These are phyloP conservation scores for Hephaestus fuliginosus DNA, from an alignment of 2,797 vertebrate species.

Conservation along the genomic window DNA sequence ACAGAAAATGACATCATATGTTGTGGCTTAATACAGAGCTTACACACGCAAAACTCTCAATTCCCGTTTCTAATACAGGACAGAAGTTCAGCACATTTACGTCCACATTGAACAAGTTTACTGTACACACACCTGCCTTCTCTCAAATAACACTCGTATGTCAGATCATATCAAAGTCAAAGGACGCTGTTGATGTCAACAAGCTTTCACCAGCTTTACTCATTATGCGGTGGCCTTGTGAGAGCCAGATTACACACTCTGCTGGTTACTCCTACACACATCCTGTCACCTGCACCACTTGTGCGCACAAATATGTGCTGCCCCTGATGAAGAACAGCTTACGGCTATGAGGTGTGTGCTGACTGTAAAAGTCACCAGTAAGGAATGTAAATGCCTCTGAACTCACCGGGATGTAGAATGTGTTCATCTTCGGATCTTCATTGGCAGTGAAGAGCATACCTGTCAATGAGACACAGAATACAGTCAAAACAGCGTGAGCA, in stretches of 20 bases:
- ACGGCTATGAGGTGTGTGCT: background rate
- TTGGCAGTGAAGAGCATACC: slow-evolving; percentile 99
- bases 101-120: slow-evolving; percentile 34
- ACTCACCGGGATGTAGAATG: slow-evolving; percentile 98
- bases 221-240: background rate
- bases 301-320: background rate
- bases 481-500: slow-evolving; percentile 21
- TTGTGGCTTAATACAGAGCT: background rate
- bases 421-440: slow-evolving; percentile 98
- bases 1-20: background rate
- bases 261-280: background rate
- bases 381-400: background rate
- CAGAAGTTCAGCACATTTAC: slow-evolving; percentile 9
- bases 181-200: slow-evolving; percentile 12
- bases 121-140: slow-evolving; percentile 33
- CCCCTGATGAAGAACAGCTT: background rate
- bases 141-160: background rate
- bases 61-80: background rate
- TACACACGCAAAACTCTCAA: background rate
- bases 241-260: background rate
- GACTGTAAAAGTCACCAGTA: background rate
- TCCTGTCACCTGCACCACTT: background rate
- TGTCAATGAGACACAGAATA: slow-evolving; percentile 64
- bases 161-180: slow-evolving; percentile 17
- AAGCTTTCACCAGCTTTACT: slow-evolving; percentile 3